A percentile compares a stretch with the other conserved stretches of the same genome.
These are phyloP conservation scores for Ips nitidus DNA, from an alignment of 1,140 invertebrate genomes.

Conservation along the genomic window DNA sequence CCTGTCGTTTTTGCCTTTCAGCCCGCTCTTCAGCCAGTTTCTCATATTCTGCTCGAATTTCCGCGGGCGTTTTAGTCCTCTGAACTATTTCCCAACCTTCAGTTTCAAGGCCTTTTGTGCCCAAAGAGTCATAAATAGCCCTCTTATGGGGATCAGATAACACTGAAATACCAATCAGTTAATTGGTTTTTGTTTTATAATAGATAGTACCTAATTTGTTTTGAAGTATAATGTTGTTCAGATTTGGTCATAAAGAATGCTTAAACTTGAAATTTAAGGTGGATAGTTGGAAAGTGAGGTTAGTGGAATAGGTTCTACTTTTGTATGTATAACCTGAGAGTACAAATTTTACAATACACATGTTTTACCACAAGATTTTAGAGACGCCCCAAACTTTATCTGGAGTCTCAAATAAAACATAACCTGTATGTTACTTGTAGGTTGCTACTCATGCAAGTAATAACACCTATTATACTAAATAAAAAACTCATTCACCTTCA, in stretches of 20 bases:
- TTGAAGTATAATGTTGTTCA: no score
- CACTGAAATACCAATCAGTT: slow-evolving; percentile 55
- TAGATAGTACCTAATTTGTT: no score
- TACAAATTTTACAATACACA: not conserved
- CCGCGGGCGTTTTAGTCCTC: slow-evolving; percentile 84
- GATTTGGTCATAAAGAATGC: no score
- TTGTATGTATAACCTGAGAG: slow-evolving; percentile 19
- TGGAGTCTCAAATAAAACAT: no score
- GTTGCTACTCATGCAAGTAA: no score
- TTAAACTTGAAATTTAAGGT: no score
- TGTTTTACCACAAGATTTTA: not conserved
- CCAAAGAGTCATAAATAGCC: slow-evolving; percentile 80
- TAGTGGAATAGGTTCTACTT: no score
- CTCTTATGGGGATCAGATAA: slow-evolving; percentile 75
- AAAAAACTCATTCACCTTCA: slow-evolving; percentile 67
- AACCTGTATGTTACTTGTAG: no score
- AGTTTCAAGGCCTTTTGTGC: slow-evolving; percentile 79
- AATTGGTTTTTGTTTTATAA: no score
- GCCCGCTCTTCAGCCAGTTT: slow-evolving; percentile 76
- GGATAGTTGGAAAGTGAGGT: no score
- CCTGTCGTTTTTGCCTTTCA: slow-evolving; percentile 79
- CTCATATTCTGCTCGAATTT: slow-evolving; percentile 95
- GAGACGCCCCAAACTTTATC: no score
- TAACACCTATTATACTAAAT: no score
- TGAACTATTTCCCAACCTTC: slow-evolving; percentile 92